These are phyloP conservation scores for Gorsachius magnificus DNA, from an alignment of 2,797 vertebrate species.

Conservation along the genomic window DNA sequence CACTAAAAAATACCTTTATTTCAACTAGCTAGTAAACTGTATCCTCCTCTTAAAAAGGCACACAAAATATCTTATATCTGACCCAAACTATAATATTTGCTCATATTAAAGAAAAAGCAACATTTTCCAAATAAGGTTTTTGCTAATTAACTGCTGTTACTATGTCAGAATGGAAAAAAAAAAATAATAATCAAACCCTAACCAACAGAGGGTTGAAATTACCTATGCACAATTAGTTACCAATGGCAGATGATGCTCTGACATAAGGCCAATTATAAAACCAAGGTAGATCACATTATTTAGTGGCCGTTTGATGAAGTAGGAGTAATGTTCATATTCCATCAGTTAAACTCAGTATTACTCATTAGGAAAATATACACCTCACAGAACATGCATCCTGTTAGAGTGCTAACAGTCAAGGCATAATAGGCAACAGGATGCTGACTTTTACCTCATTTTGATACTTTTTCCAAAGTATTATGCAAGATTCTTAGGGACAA, in stretches of 20 bases:
- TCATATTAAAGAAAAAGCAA: too few species aligned
- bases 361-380: not conserved
- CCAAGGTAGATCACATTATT: not conserved
- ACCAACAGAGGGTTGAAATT: not conserved
- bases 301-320: not conserved
- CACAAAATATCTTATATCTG: not conserved
- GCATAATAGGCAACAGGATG: not conserved
- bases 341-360: not conserved
- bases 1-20: not conserved
- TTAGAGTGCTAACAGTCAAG: not conserved
- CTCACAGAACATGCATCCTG: not conserved
- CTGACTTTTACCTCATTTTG: not conserved
- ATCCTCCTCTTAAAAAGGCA: not conserved
- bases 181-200: not conserved
- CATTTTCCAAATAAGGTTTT: too few species aligned
- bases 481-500: not conserved
- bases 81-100: not conserved
- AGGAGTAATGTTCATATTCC: not conserved
- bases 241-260: not conserved
- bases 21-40: not conserved
- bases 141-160: not conserved
- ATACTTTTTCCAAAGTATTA: not conserved
- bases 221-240: not conserved
- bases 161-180: not conserved
- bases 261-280: not conserved